Conservation (phyloP, 1,140 invertebrate genomes). For the Tetraneura akinire region DNA sequence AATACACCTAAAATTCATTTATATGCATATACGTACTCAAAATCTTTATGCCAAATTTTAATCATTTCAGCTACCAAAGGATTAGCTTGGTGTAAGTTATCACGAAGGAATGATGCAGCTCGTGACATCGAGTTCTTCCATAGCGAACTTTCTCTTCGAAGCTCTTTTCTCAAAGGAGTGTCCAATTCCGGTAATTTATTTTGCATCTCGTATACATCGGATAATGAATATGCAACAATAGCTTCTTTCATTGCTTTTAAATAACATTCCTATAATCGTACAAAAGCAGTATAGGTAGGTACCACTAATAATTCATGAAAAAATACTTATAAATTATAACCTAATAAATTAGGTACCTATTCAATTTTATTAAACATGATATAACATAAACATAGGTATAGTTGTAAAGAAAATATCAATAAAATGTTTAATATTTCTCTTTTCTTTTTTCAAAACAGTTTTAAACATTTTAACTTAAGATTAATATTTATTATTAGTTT, state of each 20-base stretch:
- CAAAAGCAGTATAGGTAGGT: too few relatives aligned
- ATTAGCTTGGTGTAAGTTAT: slow-evolving; percentile 39
- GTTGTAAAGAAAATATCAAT: too few relatives aligned
- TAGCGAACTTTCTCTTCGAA: slow-evolving; percentile 8
- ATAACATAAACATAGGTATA: too few relatives aligned
- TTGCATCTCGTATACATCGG: background rate
- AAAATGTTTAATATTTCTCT: too few relatives aligned
- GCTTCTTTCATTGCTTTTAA: slow-evolving; percentile 44
- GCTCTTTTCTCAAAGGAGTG: slow-evolving; percentile 37
- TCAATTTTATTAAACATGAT: too few relatives aligned
- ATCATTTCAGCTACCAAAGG: slow-evolving; percentile 43
- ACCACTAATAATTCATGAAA: too few relatives aligned
- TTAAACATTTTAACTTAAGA: too few relatives aligned
- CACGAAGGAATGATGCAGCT: slow-evolving; percentile 11
- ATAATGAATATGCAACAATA: slow-evolving; percentile 3
- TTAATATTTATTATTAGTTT: too few relatives aligned
- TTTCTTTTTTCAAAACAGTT: too few relatives aligned
- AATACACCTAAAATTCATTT: background rate
- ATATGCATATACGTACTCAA: background rate
- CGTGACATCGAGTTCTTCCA: slow-evolving; percentile 35
- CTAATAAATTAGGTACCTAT: too few relatives aligned
- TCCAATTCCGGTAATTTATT: slow-evolving; percentile 24
- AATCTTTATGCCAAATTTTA: slow-evolving; percentile 36
- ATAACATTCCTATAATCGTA: slow-evolving; percentile 27
- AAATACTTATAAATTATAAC: too few relatives aligned